Evolutionary conservation across 2,113 vertebrate genomes (phyloP).

Genomic region (Neogale vison): DNA sequence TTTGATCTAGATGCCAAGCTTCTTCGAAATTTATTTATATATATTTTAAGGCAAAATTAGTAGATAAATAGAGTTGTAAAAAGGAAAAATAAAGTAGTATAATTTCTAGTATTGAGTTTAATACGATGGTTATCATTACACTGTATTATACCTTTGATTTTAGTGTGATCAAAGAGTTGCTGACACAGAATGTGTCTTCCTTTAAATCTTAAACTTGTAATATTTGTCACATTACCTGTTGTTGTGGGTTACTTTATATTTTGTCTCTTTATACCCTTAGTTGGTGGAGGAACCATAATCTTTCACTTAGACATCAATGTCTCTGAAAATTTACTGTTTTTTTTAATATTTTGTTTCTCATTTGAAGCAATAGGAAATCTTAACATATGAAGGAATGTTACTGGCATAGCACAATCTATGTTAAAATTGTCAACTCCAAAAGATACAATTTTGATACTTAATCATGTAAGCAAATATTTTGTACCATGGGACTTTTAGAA

Average conservation of each 20-base stretch:
- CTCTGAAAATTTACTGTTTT: conserved; percentile 3
- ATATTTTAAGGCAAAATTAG: conserved; percentile 43
- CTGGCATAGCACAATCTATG: background rate
- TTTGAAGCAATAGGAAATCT: background rate
- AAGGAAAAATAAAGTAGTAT: conserved; percentile 57
- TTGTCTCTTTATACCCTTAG: background rate
- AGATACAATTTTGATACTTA: conserved; percentile 15
- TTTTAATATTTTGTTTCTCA: conserved; percentile 35
- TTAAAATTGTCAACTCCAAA: conserved; percentile 26
- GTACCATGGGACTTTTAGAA: background rate
- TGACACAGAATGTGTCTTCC: background rate
- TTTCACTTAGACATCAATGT: background rate
- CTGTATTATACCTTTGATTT: conserved; percentile 72
- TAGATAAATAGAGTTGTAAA: conserved; percentile 18
- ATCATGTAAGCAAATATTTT: background rate
- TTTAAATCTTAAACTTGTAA: conserved; percentile 31
- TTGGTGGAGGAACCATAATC: conserved; percentile 1
- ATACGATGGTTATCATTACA: conserved; percentile 78
- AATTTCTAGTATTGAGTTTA: conserved; percentile 79
- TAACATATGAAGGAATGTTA: background rate
- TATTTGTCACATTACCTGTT: conserved; percentile 16
- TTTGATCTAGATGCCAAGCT: conserved; percentile 20
- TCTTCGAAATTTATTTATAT: conserved; percentile 23
- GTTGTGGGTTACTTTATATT: background rate
- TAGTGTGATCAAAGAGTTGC: background rate